Evolutionary conservation across 92 coral and sea anemone genomes (phyloP).

Genomic region (Scolanthus callimorphus): DNA sequence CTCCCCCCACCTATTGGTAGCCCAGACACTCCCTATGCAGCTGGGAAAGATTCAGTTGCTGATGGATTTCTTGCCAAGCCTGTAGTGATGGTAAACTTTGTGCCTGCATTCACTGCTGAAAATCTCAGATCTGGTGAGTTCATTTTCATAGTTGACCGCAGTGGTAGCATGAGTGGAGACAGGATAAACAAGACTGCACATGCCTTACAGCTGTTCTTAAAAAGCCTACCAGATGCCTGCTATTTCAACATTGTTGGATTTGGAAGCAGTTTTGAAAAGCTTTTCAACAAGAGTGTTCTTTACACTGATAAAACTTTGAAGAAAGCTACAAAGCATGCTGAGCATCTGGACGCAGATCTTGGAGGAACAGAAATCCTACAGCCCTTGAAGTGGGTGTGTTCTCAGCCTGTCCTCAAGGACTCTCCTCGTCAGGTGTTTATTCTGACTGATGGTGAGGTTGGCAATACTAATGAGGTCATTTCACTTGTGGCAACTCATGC

Average conservation of each 20-base stretch:
- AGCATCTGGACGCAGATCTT: conserved; percentile 59
- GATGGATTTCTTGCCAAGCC: conserved; percentile 66
- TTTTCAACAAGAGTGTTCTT: conserved; percentile 54
- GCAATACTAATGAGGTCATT: conserved; percentile 75
- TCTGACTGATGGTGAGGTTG: conserved; percentile 79
- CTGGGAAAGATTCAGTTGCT: conserved; percentile 23
- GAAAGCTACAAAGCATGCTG: conserved; percentile 54
- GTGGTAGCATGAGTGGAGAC: conserved; percentile 76
- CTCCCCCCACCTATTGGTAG: no score
- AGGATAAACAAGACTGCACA: conserved; percentile 55
- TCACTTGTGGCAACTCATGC: no score
- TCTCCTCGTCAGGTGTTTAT: conserved; percentile 90
- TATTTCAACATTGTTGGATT: conserved; percentile 84
- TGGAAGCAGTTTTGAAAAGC: conserved; percentile 66
- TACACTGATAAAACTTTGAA: conserved; percentile 67
- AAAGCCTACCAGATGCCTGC: conserved; percentile 81
- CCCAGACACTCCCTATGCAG: no score
- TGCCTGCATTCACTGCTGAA: conserved; percentile 65
- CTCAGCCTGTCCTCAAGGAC: conserved; percentile 53
- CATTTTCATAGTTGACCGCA: conserved; percentile 83
- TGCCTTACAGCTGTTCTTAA: conserved; percentile 69
- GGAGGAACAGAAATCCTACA: conserved; percentile 77
- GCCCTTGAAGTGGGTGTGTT: conserved; percentile 66
- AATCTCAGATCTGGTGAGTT: conserved; percentile 73
- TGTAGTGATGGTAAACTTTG: conserved; percentile 74